Conservation (phyloP, 2,113 vertebrate genomes). For the Paradoxurus hermaphroditus region DNA sequence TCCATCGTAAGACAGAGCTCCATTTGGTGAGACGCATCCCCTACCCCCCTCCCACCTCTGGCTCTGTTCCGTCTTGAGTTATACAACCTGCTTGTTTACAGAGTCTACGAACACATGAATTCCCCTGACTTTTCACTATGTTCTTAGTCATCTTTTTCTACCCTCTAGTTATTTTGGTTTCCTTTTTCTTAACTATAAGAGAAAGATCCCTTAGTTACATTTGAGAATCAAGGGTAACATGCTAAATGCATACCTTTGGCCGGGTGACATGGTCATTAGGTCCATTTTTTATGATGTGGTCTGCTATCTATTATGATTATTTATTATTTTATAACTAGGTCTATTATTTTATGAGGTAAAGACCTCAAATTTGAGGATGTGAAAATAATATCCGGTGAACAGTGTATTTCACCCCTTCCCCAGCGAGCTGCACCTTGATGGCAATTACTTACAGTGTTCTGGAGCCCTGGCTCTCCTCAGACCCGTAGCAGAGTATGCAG, state of each 20-base stretch:
- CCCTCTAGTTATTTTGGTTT: neutral
- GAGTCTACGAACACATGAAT: neutral
- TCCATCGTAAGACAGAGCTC: constrained; percentile 54
- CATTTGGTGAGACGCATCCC: constrained; percentile 57
- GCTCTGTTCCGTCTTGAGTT: neutral
- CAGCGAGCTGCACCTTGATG: constrained; percentile 78
- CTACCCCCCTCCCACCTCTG: fast-evolving
- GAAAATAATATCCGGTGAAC: neutral
- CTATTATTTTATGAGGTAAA: neutral
- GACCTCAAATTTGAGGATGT: neutral
- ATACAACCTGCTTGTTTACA: neutral
- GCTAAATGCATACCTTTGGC: neutral
- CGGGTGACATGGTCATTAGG: neutral
- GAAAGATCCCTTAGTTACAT: neutral
- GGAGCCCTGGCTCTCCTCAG: constrained; percentile 77
- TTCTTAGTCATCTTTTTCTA: neutral
- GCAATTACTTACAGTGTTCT: constrained; percentile 75
- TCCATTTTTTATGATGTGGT: neutral
- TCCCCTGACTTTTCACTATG: neutral
- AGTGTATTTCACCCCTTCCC: neutral
- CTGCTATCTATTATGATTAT: neutral
- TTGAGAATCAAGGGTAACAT: neutral
- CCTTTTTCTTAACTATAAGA: neutral
- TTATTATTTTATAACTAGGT: neutral
- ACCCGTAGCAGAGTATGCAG: constrained; percentile 62